phyloP scores from a whole-genome alignment of 2,888 invertebrate species.

The Trichogramma dendrolimi region DNA sequence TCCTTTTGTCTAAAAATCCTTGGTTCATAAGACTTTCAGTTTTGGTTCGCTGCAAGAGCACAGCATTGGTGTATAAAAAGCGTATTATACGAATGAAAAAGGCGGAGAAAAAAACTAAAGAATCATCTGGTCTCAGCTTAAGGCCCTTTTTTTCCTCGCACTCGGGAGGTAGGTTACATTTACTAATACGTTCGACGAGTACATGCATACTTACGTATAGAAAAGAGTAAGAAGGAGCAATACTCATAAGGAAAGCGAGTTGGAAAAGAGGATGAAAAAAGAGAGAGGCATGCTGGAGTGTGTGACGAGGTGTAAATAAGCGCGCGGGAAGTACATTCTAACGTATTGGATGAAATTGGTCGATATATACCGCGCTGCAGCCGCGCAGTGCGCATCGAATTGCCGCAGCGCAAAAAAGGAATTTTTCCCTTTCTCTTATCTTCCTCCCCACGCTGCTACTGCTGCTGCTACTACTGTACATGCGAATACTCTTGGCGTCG shows the following conservation, averaged over 20 bases:
- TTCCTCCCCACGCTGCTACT: too few species aligned
- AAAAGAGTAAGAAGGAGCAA: conserved; percentile 11
- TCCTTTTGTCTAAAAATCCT: too few species aligned
- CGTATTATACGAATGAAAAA: too few species aligned
- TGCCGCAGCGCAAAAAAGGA: conserved; percentile 19
- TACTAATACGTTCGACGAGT: conserved; percentile 21
- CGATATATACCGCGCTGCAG: conserved; percentile 28
- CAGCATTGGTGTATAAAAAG: too few species aligned
- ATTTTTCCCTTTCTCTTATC: too few species aligned
- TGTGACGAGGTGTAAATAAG: neutral
- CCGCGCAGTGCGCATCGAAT: conserved; percentile 24
- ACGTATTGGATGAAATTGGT: conserved; percentile 36
- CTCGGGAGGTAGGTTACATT: conserved; percentile 11
- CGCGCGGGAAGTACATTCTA: conserved; percentile 31
- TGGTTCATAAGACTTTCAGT: too few species aligned
- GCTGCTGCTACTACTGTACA: too few species aligned
- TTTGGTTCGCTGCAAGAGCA: too few species aligned
- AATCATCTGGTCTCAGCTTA: neutral
- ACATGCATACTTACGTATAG: neutral
- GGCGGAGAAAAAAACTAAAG: too few species aligned
- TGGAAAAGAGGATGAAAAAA: neutral
- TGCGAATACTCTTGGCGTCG: conserved; percentile 1
- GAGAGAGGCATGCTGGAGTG: too few species aligned
- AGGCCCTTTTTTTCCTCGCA: conserved; percentile 8
- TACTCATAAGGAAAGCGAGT: neutral